A percentile compares a stretch with the other conserved stretches of the same genome.
These are phyloP conservation scores for Tenthredo scrophulariae DNA, from an alignment of 2,888 invertebrate species.

Conservation along the genomic window DNA sequence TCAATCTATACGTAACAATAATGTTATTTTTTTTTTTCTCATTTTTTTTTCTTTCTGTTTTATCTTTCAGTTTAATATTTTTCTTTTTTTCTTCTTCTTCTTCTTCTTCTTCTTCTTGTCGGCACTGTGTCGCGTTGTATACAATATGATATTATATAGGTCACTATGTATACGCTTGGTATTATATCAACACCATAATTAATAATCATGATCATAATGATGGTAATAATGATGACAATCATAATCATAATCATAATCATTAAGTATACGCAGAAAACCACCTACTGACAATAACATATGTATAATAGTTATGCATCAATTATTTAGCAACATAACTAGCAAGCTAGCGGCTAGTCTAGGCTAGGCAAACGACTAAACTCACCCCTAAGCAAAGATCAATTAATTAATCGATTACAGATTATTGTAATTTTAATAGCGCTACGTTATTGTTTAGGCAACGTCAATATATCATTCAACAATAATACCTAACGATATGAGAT, in stretches of 20 bases:
- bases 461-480: slow-evolving; percentile 1
- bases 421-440: background rate
- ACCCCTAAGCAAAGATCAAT: background rate
- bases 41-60: background rate
- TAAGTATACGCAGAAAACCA: slow-evolving; percentile 16
- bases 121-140: slow-evolving; percentile 35
- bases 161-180: slow-evolving; percentile 13
- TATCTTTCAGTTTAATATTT: no score
- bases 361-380: slow-evolving; percentile 36
- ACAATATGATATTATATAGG: slow-evolving; percentile 31
- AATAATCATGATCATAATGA: background rate
- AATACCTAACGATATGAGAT: slow-evolving; percentile 5
- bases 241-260: background rate
- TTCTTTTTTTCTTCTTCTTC: background rate
- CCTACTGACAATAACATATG: slow-evolving; percentile 27
- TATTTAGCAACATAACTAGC: slow-evolving; percentile 33
- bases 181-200: slow-evolving; percentile 13
- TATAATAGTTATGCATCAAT: slow-evolving; percentile 6
- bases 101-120: background rate
- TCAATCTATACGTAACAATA: slow-evolving; percentile 23
- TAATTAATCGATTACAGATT: background rate
- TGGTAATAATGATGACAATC: background rate
- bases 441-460: slow-evolving; percentile 30
- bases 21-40: background rate
- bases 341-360: slow-evolving; percentile 35